These are phyloP conservation scores for Falco biarmicus DNA, from an alignment of 2,797 vertebrate species.

Conservation along the genomic window DNA sequence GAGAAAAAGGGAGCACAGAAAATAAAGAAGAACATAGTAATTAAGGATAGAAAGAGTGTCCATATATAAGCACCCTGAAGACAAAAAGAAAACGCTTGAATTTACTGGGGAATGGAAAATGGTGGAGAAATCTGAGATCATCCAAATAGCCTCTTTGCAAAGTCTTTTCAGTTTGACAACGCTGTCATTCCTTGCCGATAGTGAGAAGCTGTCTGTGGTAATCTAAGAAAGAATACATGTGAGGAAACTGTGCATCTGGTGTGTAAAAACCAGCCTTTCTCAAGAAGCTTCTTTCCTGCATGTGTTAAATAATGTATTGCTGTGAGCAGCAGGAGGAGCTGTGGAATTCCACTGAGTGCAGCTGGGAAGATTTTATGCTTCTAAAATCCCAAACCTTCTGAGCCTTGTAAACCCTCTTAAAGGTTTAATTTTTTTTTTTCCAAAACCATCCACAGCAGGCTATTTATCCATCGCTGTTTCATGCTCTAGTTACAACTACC, in stretches of 20 bases:
- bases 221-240: neutral
- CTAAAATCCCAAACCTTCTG: neutral
- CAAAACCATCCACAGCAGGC: neutral
- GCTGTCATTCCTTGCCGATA: neutral
- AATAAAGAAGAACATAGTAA: neutral
- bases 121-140: neutral
- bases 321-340: slow-evolving; percentile 50
- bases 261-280: slow-evolving; percentile 18
- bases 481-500: neutral
- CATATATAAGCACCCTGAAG: neutral
- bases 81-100: neutral
- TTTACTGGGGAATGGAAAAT: neutral
- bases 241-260: neutral
- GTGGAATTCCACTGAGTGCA: slow-evolving; percentile 25
- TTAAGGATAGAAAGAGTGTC: neutral
- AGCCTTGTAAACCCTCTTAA: neutral
- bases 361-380: slow-evolving; percentile 1
- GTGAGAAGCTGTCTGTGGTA: neutral
- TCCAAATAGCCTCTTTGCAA: neutral
- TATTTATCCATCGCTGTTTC: slow-evolving; percentile 37
- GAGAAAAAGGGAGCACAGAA: neutral
- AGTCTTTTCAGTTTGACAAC: neutral
- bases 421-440: neutral
- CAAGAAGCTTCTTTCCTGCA: neutral
- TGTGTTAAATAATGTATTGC: slow-evolving; percentile 38